Evolutionary conservation across 2,113 vertebrate genomes (phyloP), one percentile per base, ranked within the genome.

Genomic region (Malurus elegans): DNA sequence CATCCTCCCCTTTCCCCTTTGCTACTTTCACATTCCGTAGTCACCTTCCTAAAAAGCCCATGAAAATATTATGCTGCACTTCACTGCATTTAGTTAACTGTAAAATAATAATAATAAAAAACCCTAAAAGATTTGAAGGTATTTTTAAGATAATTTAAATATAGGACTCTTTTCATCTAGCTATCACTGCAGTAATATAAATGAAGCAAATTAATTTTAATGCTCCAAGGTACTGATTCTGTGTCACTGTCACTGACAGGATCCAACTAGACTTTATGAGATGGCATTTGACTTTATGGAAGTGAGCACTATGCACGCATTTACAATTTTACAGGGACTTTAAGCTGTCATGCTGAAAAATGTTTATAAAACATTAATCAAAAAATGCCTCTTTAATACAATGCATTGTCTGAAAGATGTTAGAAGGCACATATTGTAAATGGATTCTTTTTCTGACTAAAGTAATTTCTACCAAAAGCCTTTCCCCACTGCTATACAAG

Each of bases 291-390:
- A 98, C 98, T 98, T 98, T 98, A 98, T 98, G 97, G 97, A 98
- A 98, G 98, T 97, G 98, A 99, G 98, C 98, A 98, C 98, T 97
- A 97, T 96, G 98, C 97, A 97, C 96, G 80, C 98, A 98, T 98
- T 97, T 98, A 98, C 97, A 98, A 97, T 98, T 98, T 98, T 98
- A 97, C 98, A 97, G 97, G 97, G 97, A 98, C 98, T 98, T 98
- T 97, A 98, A 98, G 97, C 98, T 98, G 98, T 97, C 97, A 98
- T 97, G 97, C 98, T 98, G 97, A 98, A 98, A 98, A 98, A 98
- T 98, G 98, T 98, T 98, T 98, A 99, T 99, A 98, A 99, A 99
- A 99, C 99, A 99, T 99, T 99, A 98, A 99, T 99, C 98, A 99
- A 98, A 99, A 98, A 99, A 98, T 98, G 98, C 98, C 98, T 99